Conservation (phyloP, 2,113 vertebrate species). For the Atlantisia rogersi region DNA sequence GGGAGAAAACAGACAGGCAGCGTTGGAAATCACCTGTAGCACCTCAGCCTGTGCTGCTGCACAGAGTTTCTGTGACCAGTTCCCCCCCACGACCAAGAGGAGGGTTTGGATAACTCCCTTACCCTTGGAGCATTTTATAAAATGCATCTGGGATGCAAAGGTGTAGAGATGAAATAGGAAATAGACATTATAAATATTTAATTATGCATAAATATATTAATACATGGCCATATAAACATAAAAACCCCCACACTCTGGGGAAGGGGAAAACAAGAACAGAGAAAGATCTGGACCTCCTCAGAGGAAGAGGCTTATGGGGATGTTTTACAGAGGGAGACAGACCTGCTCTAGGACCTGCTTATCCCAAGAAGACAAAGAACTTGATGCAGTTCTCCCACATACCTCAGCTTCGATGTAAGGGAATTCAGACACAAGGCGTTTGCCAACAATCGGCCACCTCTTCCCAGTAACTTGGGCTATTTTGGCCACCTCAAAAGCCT, state of each 20-base stretch:
- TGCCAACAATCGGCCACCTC: constrained; percentile 95
- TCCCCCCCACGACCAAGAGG: not conserved
- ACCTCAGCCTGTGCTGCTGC: fast-evolving
- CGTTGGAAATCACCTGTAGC: fast-evolving
- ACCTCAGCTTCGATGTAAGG: constrained; percentile 98
- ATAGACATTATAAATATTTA: fast-evolving
- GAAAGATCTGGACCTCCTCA: not conserved
- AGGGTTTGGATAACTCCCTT: not conserved
- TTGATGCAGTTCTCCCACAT: not conserved
- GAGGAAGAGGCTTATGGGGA: not conserved
- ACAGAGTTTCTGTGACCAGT: fast-evolving
- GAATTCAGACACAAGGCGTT: constrained; percentile 94
- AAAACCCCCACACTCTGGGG: not conserved
- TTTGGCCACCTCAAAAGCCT: constrained; percentile 89
- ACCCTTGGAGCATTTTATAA: fast-evolving
- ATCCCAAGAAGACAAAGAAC: not conserved
- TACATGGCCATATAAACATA: fast-evolving
- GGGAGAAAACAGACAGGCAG: fast-evolving
- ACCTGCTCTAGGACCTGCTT: not conserved
- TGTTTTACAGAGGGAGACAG: not conserved
- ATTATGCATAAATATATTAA: not conserved
- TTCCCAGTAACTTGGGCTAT: constrained; percentile 89
- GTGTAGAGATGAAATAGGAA: fast-evolving
- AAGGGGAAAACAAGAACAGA: not conserved
- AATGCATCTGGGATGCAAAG: fast-evolving